Percentiles rank a stretch among this genome's conserved stretches.
Evolutionary conservation across 1,140 invertebrate species (phyloP).

Genomic region (Drosophila pectinifera): DNA sequence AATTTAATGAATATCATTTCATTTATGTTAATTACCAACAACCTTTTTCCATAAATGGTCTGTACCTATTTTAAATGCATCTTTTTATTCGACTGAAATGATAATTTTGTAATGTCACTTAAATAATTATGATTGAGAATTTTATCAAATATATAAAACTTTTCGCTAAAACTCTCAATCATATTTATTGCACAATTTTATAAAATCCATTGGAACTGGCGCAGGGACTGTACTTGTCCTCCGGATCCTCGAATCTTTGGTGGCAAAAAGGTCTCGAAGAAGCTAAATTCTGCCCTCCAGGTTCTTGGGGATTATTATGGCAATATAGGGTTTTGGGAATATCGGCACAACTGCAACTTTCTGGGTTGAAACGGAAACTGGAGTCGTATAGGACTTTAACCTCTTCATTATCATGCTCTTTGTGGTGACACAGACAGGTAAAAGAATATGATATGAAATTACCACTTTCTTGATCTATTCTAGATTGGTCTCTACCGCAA

Average conservation of each 20-base stretch:
- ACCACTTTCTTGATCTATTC: neutral
- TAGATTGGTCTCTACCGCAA: neutral
- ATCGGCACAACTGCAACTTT: conserved; percentile 7
- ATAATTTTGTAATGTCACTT: conserved; percentile 7
- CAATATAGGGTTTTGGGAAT: neutral
- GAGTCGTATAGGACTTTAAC: conserved; percentile 29
- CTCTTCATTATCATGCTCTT: neutral
- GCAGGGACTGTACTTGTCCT: neutral
- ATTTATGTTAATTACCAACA: too few relatives aligned
- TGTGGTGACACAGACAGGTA: neutral
- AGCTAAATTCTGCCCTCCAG: neutral
- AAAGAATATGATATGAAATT: too few relatives aligned
- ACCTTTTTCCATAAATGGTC: neutral
- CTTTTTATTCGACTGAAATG: conserved; percentile 4
- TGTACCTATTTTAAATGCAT: neutral
- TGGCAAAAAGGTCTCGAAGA: neutral
- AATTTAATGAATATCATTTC: too few relatives aligned
- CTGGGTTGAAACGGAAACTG: conserved; percentile 22
- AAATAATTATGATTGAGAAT: conserved; percentile 31
- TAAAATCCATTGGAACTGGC: conserved; percentile 22
- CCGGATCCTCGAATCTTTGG: neutral
- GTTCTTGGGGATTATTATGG: neutral
- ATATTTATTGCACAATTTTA: conserved; percentile 36
- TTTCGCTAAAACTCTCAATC: conserved; percentile 29
- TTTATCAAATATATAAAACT: neutral